phyloP scores from a whole-genome alignment of 2,797 vertebrate genomes.

The Rhinella marina region DNA sequence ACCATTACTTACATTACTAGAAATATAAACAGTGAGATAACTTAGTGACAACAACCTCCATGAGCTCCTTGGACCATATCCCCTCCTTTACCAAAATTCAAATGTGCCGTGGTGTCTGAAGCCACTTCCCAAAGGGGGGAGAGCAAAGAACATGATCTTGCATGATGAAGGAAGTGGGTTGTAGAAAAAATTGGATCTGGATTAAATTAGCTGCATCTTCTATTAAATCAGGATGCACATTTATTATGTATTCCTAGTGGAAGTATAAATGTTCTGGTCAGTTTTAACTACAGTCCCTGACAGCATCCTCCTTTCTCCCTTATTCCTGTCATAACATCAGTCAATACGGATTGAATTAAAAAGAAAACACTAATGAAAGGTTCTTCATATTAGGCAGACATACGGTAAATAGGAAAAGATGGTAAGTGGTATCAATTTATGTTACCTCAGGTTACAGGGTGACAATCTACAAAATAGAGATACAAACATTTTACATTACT shows the following conservation, averaged over 20 bases:
- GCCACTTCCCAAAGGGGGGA: background rate
- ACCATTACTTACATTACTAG: too few relatives aligned
- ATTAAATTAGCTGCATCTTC: background rate
- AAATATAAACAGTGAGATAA: background rate
- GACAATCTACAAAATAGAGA: background rate
- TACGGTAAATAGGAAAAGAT: background rate
- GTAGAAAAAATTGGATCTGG: background rate
- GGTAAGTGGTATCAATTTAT: background rate
- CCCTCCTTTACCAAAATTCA: background rate
- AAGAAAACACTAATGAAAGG: background rate
- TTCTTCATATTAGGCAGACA: background rate
- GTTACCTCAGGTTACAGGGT: background rate
- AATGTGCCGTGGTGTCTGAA: background rate
- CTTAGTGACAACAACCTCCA: background rate
- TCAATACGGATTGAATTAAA: background rate
- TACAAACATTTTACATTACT: background rate
- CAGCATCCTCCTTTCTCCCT: too few relatives aligned
- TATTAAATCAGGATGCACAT: slow-evolving; percentile 2
- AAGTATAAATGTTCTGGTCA: background rate
- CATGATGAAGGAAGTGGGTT: background rate
- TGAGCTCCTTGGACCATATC: background rate
- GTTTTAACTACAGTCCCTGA: background rate
- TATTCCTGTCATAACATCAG: background rate
- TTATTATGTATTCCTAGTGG: background rate
- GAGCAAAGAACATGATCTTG: background rate